Evolutionary conservation across 2,888 invertebrate genomes (phyloP), one percentile per base, ranked within the genome.

Genomic region (Drosophila phalerata): DNA sequence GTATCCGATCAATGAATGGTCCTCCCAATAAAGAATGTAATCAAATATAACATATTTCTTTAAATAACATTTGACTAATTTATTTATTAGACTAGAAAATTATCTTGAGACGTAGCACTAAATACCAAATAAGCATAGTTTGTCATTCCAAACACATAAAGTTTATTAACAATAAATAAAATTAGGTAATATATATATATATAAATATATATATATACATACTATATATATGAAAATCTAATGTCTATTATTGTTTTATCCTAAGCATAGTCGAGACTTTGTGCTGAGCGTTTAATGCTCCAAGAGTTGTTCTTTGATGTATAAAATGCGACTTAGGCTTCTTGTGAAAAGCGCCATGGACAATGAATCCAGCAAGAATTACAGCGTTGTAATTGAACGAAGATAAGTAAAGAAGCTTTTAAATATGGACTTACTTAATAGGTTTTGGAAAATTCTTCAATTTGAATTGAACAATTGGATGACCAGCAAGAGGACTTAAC

Each of bases 1-100:
- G 8, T 83, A 83, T 53, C 81, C 85, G 60, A 60, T 85, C 19
- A 85, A 85, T 61, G 88, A 85, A 53, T 85, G 85, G 85, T 76
- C 88, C 63, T 81, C 85, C 60, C 88, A 87, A 74, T 79, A 63
- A 77, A 56, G 19, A 56, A 43, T 66, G 55, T 62, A 73, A 72
- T 68, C 40, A 69, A 64, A 34, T 75, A 73, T 34, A 37, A 38
- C 45, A 42, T 57, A 63, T 67, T 62, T 74, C 53, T 51, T 60
- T 61, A 52, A 67, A 52, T 71, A 66, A 65, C 48, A 49, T 74
- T 76, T 53, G 62, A 72, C 55, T 76, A 64, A 76, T 76, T 76
- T 76, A 76, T 77, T 76, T 76, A 60, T 63, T 77, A 77, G 76
- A 72, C 57, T 76, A 76, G 76, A 69, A 58, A 72, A 76, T 75